These are phyloP conservation scores for Noctua pronuba DNA, from an alignment of 2,888 invertebrate genomes.

Conservation along the genomic window DNA sequence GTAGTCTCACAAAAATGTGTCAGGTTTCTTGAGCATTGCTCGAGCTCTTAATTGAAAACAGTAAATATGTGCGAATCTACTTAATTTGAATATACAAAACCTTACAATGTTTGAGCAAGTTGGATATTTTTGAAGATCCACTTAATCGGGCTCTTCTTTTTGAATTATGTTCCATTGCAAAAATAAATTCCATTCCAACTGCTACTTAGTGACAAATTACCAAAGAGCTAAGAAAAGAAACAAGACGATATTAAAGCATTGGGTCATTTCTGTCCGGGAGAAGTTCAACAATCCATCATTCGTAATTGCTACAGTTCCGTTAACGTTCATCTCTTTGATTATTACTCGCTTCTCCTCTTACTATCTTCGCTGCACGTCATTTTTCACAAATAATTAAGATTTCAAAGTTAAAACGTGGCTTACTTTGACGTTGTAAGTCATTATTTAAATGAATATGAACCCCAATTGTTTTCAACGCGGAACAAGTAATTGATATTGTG, in stretches of 20 bases:
- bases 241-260: slow-evolving; percentile 84
- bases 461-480: slow-evolving; percentile 11
- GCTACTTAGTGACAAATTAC: slow-evolving; percentile 79
- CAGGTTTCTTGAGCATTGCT: slow-evolving; percentile 11
- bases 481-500: slow-evolving; percentile 26
- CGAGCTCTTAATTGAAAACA: slow-evolving; percentile 17
- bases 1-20: slow-evolving; percentile 30
- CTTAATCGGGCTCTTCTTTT: slow-evolving; percentile 17
- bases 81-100: not conserved
- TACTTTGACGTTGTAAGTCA: slow-evolving; percentile 4
- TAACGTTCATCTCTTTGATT: slow-evolving; percentile 83
- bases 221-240: slow-evolving; percentile 79
- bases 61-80: not conserved
- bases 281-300: slow-evolving; percentile 86
- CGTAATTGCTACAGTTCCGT: slow-evolving; percentile 83
- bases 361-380: slow-evolving; percentile 39
- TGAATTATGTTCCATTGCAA: slow-evolving; percentile 15
- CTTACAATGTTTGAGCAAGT: not conserved
- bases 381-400: slow-evolving; percentile 46
- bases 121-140: not conserved
- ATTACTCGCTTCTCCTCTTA: slow-evolving; percentile 69
- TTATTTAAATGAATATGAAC: slow-evolving; percentile 13
- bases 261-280: slow-evolving; percentile 79
- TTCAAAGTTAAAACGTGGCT: slow-evolving; percentile 19
- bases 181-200: slow-evolving; percentile 55